phyloP scores from a whole-genome alignment of 2,888 invertebrate genomes.

The Hydropsyche betteni region DNA sequence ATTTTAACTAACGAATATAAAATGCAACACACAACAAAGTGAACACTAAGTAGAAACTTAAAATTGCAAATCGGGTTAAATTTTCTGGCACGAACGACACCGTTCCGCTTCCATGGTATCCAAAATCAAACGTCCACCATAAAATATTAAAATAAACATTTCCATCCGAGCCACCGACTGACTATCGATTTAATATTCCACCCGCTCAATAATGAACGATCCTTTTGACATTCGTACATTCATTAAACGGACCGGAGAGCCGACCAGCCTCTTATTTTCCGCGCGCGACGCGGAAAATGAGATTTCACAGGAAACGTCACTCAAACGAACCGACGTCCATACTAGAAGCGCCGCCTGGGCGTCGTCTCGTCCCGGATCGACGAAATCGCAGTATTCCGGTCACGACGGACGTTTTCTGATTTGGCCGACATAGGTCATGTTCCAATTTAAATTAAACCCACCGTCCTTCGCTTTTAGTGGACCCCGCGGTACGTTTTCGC shows the following conservation, averaged over 20 bases:
- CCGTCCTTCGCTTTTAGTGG: neutral
- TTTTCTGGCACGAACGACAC: too few relatives aligned
- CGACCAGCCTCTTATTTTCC: constrained; percentile 10
- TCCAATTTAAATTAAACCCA: constrained; percentile 31
- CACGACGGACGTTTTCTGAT: constrained; percentile 29
- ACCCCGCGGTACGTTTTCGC: too few relatives aligned
- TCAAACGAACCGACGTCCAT: constrained; percentile 9
- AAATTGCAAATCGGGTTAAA: too few relatives aligned
- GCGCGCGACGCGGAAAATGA: constrained; percentile 16
- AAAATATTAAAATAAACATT: too few relatives aligned
- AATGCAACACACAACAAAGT: too few relatives aligned
- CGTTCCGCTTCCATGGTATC: too few relatives aligned
- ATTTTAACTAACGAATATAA: too few relatives aligned
- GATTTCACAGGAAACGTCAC: constrained; percentile 24
- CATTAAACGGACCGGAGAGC: neutral
- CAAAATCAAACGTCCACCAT: too few relatives aligned
- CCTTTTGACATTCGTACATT: constrained; percentile 22
- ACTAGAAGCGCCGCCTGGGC: neutral
- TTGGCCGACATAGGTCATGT: constrained; percentile 33
- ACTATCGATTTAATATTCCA: too few relatives aligned
- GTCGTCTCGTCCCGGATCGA: neutral
- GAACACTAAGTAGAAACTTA: too few relatives aligned
- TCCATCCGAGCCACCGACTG: too few relatives aligned
- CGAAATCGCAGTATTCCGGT: constrained; percentile 25
- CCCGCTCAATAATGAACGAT: too few relatives aligned